Base-by-base conservation (phyloP, 2,797 vertebrate genomes). In the Anolis apletophallus region DNA sequence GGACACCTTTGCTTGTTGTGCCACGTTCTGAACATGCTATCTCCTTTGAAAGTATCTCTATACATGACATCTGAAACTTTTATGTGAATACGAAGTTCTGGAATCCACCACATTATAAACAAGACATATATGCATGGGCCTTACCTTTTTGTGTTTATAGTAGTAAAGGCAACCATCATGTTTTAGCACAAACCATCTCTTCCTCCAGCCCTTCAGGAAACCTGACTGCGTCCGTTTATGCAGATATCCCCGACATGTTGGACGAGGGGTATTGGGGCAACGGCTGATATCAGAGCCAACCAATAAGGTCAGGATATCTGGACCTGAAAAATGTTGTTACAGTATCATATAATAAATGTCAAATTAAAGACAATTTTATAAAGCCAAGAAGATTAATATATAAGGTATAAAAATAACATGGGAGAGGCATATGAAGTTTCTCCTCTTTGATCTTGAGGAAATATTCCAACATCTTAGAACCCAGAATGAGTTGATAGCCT, bases 111-210 rank as follows among this genome's bases (percentile, higher is more conserved):
- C 2, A 19, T 59, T 82, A 59, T 19, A 82, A 5, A 34, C 34
- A 40, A 73, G 55, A 23, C 16, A 26, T 46, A 23, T 23, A 69
- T 26, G 5, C 68, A 46, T 7, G 1, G 40, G 23, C 17, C 95
- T 96, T 94, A 98, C 98, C 97, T 97, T 97, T 93, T 97, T 98
- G 84, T 98, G 97, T 88, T 96, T 97, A 95, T 98, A 98, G 95
- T 99, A 99, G 86, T 96, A 96, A 2, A 99, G 97, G 84, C 95
- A 97, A 82, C 97, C 96, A n/a, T 98, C 97, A 14, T 98, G 97
- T 61, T 97, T 97, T 77, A 98, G 95, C 21, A 98, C 97, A 88
- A 98, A 99, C 98, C 98, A 99, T 82, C 98, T 97, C 94, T 98
- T 99, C 90, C 98, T 98, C 98, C 98, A 99, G 61, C 98, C 97